A percentile compares a stretch with the other conserved stretches of the same genome.
Conservation (phyloP, 2,113 vertebrate species). For the Percina caprodes region DNA sequence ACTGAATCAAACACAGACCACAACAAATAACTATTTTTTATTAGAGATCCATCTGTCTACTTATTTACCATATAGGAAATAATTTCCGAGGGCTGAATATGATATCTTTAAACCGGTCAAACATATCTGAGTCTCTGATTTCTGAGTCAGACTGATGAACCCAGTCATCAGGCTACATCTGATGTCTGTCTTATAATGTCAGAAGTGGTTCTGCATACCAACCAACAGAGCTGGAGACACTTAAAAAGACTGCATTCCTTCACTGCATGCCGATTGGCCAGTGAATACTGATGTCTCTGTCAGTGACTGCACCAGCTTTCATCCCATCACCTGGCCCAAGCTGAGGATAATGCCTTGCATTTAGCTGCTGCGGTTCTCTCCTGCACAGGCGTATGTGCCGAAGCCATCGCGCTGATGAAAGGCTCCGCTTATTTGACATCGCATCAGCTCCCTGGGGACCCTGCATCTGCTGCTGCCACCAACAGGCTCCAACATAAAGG, state of each 20-base stretch:
- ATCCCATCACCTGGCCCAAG: conserved; percentile 66
- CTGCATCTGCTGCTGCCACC: conserved; percentile 39
- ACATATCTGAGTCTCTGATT: neutral
- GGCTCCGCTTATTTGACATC: conserved; percentile 46
- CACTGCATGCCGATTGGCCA: conserved; percentile 6
- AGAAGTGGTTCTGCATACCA: conserved; percentile 3
- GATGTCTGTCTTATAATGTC: neutral
- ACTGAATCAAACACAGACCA: neutral
- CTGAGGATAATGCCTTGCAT: conserved; percentile 56
- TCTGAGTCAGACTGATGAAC: conserved; percentile 5
- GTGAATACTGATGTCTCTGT: conserved; percentile 50
- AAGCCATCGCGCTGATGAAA: conserved; percentile 46
- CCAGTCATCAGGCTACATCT: conserved; percentile 13
- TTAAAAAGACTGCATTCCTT: conserved; percentile 18
- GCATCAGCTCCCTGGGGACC: conserved; percentile 32
- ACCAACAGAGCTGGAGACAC: neutral
- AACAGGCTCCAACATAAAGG: conserved; percentile 24
- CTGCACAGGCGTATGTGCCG: conserved; percentile 21
- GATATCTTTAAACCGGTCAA: neutral
- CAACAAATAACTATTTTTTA: neutral
- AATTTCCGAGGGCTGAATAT: neutral
- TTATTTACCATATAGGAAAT: neutral
- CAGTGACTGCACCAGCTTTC: conserved; percentile 42
- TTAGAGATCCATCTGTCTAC: neutral
- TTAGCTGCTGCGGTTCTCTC: conserved; percentile 44